Evolutionary conservation across 2,113 vertebrate genomes (phyloP).

Genomic region (Paralichthys olivaceus): DNA sequence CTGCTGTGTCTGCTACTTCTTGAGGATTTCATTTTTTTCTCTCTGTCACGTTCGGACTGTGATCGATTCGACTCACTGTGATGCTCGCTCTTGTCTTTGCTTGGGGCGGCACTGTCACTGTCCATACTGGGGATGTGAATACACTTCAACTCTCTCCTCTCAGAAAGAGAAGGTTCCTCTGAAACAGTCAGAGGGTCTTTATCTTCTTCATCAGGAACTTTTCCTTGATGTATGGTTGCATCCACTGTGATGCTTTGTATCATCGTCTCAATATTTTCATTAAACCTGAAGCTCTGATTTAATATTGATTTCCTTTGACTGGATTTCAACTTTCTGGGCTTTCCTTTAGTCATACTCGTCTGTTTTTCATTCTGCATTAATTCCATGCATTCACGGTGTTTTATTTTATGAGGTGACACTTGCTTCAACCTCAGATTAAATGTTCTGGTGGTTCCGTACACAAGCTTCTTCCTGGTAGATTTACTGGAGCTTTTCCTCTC

Average conservation of each 20-base stretch:
- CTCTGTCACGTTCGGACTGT: conserved; percentile 35
- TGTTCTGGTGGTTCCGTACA: conserved; percentile 89
- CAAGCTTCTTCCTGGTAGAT: conserved; percentile 75
- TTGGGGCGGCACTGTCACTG: conserved; percentile 8
- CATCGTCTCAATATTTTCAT: conserved; percentile 77
- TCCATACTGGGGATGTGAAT: conserved; percentile 56
- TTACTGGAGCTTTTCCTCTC: conserved; percentile 55
- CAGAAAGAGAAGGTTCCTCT: conserved; percentile 21
- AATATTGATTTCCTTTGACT: conserved; percentile 35
- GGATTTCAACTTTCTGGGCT: conserved; percentile 2
- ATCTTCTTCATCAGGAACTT: conserved; percentile 5
- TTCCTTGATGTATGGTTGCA: background rate
- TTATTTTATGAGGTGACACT: conserved; percentile 74
- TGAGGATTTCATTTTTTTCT: conserved; percentile 32
- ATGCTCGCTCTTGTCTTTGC: conserved; percentile 30
- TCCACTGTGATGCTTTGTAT: conserved; percentile 52
- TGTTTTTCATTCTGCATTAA: conserved; percentile 47
- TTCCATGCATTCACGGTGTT: conserved; percentile 81
- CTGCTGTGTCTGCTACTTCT: conserved; percentile 50
- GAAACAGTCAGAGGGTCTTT: background rate
- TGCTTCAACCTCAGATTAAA: conserved; percentile 86
- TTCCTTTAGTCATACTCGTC: conserved; percentile 6
- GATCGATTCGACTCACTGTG: conserved; percentile 37
- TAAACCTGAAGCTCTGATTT: conserved; percentile 45
- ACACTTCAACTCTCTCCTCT: conserved; percentile 25